Base-by-base conservation (phyloP, 2,113 vertebrate genomes). In the Coryphaenoides rupestris region DNA sequence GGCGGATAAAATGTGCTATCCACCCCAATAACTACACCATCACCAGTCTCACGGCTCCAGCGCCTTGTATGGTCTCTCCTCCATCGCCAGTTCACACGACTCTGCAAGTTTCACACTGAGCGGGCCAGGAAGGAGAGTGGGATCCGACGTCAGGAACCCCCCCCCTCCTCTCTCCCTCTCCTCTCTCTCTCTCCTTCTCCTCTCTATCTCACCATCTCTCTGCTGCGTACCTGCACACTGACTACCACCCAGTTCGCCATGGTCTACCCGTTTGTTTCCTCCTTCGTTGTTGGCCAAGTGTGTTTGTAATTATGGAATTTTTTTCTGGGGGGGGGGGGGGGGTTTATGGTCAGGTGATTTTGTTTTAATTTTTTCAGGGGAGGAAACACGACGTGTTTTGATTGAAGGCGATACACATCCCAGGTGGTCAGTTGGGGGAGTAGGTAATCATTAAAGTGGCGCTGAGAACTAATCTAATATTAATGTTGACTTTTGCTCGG, bases 31-130 rank as follows among this genome's bases (percentile, higher is more conserved):
- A 87, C 77, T 50, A 56, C 72, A 77, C 78, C 33, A 79, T 85
- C 72, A 84, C 86, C n/a, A 80, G 82, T 84, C 84, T 72, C 33
- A 56, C 58, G 4, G 73, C 79, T 78, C 46, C 81, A 82, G 60
- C 69, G 75, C 89, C 87, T 88, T 90, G 84, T 90, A 90, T 79
- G 89, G 87, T 56, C 75, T 73, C n/a, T n/a, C n/a, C 64, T 73
- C 64, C 9, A 3, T 66, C 67, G 26, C 52, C 52, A 3, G 52
- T 60, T 50, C 9, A 67, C 71, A 62, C 78, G 69, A 76, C 67
- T 82, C 79, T 69, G n/a, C 24, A 52, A 50, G 69, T 58, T 59
- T 61, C 65, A 70, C 61, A 66, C n/a, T 67, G 69, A n/a, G n/a
- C 59, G 49, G 74, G 60, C 24, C 1, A 2, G 19, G 49, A 9